These are phyloP conservation scores for Cephus sareptanus DNA, from an alignment of 2,888 invertebrate species.

Conservation along the genomic window DNA sequence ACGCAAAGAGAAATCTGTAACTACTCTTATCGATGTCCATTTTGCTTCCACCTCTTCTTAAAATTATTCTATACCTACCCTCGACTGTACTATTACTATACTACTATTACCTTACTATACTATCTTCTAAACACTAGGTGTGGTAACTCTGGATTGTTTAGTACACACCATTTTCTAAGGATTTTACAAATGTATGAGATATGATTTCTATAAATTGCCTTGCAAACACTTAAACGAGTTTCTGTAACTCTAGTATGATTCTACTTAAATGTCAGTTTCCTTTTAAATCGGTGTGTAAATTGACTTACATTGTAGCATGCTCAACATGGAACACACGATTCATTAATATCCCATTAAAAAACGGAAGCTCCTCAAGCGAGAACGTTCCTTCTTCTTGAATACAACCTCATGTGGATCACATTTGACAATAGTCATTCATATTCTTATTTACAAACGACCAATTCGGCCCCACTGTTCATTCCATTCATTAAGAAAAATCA, in stretches of 20 bases:
- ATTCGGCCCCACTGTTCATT: not conserved
- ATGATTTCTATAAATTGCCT: constrained; percentile 23
- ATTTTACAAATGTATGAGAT: constrained; percentile 23
- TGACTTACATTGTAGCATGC: constrained; percentile 27
- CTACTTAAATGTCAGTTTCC: constrained; percentile 17
- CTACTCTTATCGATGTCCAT: constrained; percentile 48
- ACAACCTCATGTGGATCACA: not conserved
- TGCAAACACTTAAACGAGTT: constrained; percentile 6
- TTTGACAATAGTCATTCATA: not conserved
- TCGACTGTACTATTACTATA: not conserved
- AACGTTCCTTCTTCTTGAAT: not conserved
- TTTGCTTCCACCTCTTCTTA: constrained; percentile 47
- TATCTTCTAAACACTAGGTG: constrained; percentile 27
- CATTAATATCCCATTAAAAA: not conserved
- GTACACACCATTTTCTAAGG: constrained; percentile 40
- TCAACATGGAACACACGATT: constrained; percentile 9
- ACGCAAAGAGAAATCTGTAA: constrained; percentile 25
- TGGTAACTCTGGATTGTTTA: constrained; percentile 37
- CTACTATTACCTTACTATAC: constrained; percentile 8
- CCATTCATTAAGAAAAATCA: not conserved
- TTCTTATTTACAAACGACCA: not conserved
- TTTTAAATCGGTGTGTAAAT: constrained; percentile 26
- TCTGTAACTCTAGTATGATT: constrained; percentile 16
- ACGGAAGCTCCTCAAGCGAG: not conserved
- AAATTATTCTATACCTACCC: not conserved